Conservation (phyloP, 2,113 vertebrate genomes). For the Barnardius zonarius region DNA sequence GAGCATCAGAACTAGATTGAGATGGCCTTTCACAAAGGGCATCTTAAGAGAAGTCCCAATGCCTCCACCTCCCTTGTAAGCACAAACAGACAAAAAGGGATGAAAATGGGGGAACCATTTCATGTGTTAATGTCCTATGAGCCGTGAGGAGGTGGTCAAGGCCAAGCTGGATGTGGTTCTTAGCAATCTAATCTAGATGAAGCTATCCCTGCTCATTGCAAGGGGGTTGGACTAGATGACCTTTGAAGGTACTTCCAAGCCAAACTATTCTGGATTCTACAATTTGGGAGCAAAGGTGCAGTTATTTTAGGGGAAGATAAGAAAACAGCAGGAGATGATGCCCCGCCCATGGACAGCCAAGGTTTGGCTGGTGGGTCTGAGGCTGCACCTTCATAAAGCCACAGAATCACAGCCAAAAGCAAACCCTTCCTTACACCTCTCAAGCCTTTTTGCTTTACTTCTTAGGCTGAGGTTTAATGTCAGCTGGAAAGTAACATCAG, state of each 20-base stretch:
- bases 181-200: neutral
- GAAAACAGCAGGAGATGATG: neutral
- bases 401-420: neutral
- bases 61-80: neutral
- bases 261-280: neutral
- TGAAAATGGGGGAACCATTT: neutral
- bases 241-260: neutral
- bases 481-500: neutral
- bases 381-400: neutral
- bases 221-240: neutral
- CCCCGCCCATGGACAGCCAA: neutral
- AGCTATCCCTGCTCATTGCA: neutral
- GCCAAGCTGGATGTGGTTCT: neutral
- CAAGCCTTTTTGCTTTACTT: neutral
- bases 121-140: neutral
- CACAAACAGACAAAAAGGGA: neutral
- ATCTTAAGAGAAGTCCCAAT: neutral
- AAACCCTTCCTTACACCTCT: neutral
- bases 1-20: accelerated
- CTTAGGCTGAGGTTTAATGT: neutral
- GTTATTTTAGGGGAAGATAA: neutral
- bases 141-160: neutral
- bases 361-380: neutral
- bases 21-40: neutral
- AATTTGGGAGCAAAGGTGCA: accelerated